Conservation (phyloP, 1,140 invertebrate species). For the Drosophila subobscura region DNA sequence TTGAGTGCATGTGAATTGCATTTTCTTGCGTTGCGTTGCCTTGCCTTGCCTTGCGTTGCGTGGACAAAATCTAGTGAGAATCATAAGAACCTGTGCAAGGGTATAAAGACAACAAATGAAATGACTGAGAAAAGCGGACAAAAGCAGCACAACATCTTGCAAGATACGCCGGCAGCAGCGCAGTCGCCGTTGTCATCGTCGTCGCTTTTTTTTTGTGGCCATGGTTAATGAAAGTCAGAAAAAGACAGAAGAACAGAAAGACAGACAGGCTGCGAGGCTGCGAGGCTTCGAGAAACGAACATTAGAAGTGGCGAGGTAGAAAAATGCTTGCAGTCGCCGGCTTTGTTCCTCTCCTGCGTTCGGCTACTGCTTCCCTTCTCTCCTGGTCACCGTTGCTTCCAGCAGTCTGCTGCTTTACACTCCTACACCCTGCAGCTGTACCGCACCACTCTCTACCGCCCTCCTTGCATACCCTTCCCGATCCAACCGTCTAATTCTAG, state of each 20-base stretch:
- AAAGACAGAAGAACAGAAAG: constrained; percentile 13
- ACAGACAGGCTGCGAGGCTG: background rate
- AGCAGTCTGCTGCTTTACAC: background rate
- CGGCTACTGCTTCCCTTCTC: background rate
- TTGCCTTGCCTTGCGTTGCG: too few species aligned
- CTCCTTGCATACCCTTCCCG: too few species aligned
- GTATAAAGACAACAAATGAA: constrained; percentile 5
- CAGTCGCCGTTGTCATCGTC: constrained; percentile 18
- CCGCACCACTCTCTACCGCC: background rate
- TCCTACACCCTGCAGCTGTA: constrained; percentile 11
- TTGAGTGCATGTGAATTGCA: too few species aligned
- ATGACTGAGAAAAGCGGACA: constrained; percentile 6
- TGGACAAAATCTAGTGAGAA: too few species aligned
- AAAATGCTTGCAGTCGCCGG: constrained; percentile 24
- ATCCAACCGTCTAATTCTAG: too few species aligned
- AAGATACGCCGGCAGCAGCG: too few species aligned
- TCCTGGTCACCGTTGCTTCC: background rate
- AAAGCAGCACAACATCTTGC: constrained; percentile 23
- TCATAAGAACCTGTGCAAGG: background rate
- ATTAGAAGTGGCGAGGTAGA: constrained; percentile 31
- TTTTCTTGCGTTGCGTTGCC: too few species aligned
- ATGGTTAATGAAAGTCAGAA: constrained; percentile 64
- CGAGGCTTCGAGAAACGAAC: constrained; percentile 10
- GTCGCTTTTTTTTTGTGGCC: constrained; percentile 25
- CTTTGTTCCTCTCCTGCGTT: constrained; percentile 7